Evolutionary conservation across 2,797 vertebrate genomes (phyloP).

Genomic region (Spinibarbus caldwelli): DNA sequence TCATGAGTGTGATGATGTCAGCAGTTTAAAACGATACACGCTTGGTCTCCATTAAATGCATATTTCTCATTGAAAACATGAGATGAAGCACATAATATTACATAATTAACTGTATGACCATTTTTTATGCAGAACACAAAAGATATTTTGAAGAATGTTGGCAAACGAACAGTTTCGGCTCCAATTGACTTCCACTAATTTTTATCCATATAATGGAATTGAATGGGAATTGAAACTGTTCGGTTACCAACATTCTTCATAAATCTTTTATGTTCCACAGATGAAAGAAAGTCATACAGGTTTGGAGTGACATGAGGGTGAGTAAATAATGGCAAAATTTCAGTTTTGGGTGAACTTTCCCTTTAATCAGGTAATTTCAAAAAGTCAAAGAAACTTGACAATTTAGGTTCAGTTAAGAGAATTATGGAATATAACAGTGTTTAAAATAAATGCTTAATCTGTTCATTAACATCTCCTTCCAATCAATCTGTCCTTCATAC

Average conservation of each 20-base stretch:
- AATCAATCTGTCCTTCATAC: background rate
- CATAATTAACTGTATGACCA: background rate
- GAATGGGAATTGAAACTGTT: background rate
- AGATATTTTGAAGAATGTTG: background rate
- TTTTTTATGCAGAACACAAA: background rate
- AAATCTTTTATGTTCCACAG: background rate
- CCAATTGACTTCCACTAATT: background rate
- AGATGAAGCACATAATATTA: background rate
- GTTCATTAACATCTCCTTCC: background rate
- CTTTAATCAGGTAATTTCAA: background rate
- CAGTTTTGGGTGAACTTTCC: background rate
- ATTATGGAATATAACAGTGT: background rate
- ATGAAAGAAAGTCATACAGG: background rate
- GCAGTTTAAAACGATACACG: background rate
- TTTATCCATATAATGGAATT: background rate
- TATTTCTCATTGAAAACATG: background rate
- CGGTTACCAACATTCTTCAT: background rate
- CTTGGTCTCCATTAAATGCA: background rate
- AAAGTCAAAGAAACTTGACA: too few relatives aligned
- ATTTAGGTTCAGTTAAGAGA: background rate
- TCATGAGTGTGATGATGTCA: too few relatives aligned
- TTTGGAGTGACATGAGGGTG: background rate
- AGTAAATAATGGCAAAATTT: background rate
- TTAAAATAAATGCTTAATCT: too few relatives aligned
- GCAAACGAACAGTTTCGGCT: background rate